Percentiles rank a stretch among this genome's conserved stretches.
These are phyloP conservation scores for Stigmatopora nigra DNA, from an alignment of 2,113 vertebrate species.

Conservation along the genomic window DNA sequence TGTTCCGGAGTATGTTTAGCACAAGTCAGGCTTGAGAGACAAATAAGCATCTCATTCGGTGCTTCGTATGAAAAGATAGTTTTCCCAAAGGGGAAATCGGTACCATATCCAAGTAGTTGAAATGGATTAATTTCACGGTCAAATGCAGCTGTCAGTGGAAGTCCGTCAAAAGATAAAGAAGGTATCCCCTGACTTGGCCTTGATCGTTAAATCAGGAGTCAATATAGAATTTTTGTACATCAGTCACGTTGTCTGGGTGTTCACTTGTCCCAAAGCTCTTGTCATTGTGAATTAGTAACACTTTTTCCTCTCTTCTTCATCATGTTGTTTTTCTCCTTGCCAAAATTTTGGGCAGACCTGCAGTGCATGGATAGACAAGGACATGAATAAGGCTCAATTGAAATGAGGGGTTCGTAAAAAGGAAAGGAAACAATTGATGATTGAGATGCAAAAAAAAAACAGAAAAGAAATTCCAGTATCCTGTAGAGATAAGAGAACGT, in stretches of 20 bases:
- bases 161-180: constrained; percentile 22
- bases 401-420: constrained; percentile 10
- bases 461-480: neutral
- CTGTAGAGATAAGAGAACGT: constrained; percentile 3
- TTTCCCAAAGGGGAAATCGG: neutral
- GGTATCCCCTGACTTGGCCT: constrained; percentile 16
- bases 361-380: constrained; percentile 11
- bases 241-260: constrained; percentile 9
- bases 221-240: constrained; percentile 3
- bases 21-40: constrained; percentile 19
- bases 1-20: constrained; percentile 28
- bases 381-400: constrained; percentile 17
- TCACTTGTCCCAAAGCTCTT: constrained; percentile 9
- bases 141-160: constrained; percentile 22
- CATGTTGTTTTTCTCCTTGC: constrained; percentile 9
- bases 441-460: constrained; percentile 13
- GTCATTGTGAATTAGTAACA: constrained; percentile 19
- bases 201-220: constrained; percentile 24
- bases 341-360: neutral
- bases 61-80: constrained; percentile 13
- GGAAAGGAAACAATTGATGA: constrained; percentile 15
- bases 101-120: neutral
- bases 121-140: neutral
- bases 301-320: neutral
- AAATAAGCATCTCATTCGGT: constrained; percentile 26